Conservation (phyloP, 2,797 vertebrate species). For the Ptychobarbus kaznakovi region DNA sequence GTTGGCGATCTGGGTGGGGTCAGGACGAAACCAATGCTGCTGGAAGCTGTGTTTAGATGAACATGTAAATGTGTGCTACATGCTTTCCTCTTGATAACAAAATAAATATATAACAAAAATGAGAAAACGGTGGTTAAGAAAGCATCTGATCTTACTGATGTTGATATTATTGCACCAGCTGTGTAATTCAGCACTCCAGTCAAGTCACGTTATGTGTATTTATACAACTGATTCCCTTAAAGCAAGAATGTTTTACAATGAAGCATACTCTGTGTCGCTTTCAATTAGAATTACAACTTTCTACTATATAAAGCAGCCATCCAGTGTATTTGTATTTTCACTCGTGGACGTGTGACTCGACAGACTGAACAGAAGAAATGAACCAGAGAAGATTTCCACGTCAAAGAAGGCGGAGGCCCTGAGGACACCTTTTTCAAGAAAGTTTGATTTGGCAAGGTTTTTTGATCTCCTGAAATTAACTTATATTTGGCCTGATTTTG, state of each 20-base stretch:
- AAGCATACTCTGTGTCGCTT: not conserved
- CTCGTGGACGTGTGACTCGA: not conserved
- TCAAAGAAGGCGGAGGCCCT: not conserved
- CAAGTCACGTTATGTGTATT: not conserved
- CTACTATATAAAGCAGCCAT: not conserved
- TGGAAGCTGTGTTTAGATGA: not conserved
- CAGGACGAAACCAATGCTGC: not conserved
- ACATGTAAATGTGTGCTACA: not conserved
- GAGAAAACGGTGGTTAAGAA: not conserved
- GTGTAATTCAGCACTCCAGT: not conserved
- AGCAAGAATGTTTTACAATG: not conserved
- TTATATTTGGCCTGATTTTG: too few relatives aligned
- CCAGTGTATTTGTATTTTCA: not conserved
- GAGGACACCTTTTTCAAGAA: not conserved
- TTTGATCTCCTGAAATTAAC: too few relatives aligned
- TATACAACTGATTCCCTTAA: not conserved
- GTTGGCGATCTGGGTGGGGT: not conserved
- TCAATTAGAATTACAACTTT: not conserved
- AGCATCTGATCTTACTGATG: not conserved
- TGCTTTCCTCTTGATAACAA: not conserved
- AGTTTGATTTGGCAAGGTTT: too few relatives aligned
- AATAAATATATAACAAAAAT: not conserved
- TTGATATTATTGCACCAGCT: not conserved
- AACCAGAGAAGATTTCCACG: not conserved
- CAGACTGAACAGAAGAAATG: not conserved